Conservation (phyloP, 2,797 vertebrate genomes). For the Diplodus sargus region DNA sequence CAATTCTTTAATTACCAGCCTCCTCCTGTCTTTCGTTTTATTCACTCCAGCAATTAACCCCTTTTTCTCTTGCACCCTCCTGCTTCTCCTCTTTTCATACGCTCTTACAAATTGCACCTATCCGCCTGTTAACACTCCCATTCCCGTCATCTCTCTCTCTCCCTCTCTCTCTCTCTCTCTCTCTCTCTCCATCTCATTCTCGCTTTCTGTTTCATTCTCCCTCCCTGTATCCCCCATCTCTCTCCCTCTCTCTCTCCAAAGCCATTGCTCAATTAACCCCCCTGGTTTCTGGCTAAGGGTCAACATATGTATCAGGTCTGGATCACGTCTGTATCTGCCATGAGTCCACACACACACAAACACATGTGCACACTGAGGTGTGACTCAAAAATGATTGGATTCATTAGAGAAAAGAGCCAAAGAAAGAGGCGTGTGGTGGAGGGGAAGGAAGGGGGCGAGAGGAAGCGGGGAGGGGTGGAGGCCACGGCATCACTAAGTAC, state of each 20-base stretch:
- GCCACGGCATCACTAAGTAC: conserved; percentile 43
- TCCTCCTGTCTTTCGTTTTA: conserved; percentile 63
- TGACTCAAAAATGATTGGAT: conserved; percentile 78
- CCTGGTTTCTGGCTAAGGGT: conserved; percentile 62
- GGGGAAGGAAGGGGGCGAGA: conserved; percentile 31
- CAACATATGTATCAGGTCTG: conserved; percentile 76
- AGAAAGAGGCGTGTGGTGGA: conserved; percentile 40
- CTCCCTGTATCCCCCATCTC: conserved; percentile 21
- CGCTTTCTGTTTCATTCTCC: conserved; percentile 35
- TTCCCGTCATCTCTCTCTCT: conserved; percentile 15
- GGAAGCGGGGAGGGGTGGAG: conserved; percentile 16
- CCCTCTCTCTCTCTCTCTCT: conserved; percentile 19
- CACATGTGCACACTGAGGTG: conserved; percentile 58
- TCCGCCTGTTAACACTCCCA: conserved; percentile 62
- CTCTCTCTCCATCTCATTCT: neutral
- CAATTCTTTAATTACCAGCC: conserved; percentile 66
- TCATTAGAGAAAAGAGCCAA: conserved; percentile 73
- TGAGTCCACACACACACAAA: conserved; percentile 38
- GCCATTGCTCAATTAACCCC: conserved; percentile 80
- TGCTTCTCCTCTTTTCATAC: conserved; percentile 50
- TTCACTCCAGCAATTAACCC: conserved; percentile 76
- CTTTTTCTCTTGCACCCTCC: conserved; percentile 58
- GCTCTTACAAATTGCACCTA: conserved; percentile 53
- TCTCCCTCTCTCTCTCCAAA: conserved; percentile 28
- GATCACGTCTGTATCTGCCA: conserved; percentile 61